These are phyloP conservation scores for Chiridota heheva DNA, from an alignment of 35 echinoderm and acorn worm species.

Conservation along the genomic window DNA sequence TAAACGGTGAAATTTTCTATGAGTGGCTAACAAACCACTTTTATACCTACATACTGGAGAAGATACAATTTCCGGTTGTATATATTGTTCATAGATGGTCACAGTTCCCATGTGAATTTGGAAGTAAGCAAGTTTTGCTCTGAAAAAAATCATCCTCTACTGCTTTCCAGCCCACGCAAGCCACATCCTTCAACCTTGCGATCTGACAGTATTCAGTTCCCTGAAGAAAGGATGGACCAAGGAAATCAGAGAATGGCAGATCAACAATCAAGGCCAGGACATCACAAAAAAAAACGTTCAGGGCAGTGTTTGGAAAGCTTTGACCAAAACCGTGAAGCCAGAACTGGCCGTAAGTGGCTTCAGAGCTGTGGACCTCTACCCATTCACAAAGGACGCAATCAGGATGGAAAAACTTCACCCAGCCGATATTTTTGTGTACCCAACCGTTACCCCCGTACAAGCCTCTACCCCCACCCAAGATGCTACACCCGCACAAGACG, in stretches of 20 bases:
- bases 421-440: not conserved
- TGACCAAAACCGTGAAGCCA: not conserved
- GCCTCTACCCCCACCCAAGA: too few relatives aligned
- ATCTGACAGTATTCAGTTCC: conserved; percentile 5
- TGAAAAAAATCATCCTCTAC: conserved; percentile 41
- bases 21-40: conserved; percentile 43
- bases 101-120: conserved; percentile 28
- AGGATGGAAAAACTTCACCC: not conserved
- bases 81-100: conserved; percentile 13
- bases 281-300: conserved; percentile 34
- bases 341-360: not conserved
- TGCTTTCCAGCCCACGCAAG: conserved; percentile 14
- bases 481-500: too few relatives aligned
- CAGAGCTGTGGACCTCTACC: not conserved
- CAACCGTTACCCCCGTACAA: too few relatives aligned
- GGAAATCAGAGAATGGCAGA: not conserved
- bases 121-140: conserved; percentile 3
- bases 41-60: not conserved
- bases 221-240: conserved; percentile 10
- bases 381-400: not conserved
- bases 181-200: conserved; percentile 42
- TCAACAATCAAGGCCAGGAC: conserved; percentile 3
- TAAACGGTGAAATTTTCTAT: conserved; percentile 24
- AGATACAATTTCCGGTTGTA: not conserved
- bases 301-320: not conserved